These are phyloP conservation scores for Ptychoptera contaminata DNA, from an alignment of 2,888 invertebrate genomes.

Conservation along the genomic window DNA sequence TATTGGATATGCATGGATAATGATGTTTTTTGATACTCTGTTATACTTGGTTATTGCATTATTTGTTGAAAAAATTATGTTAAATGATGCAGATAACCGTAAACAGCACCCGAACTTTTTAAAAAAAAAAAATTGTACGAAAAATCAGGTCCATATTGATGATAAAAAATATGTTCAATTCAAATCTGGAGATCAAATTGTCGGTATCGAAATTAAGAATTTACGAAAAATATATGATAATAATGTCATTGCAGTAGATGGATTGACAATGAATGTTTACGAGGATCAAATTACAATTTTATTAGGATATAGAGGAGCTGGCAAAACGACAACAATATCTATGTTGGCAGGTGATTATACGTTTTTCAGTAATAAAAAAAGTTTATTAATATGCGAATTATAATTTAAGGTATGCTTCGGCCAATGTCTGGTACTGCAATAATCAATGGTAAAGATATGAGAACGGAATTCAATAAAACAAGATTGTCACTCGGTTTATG, in stretches of 20 bases:
- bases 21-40: no score
- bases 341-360: slow-evolving; percentile 53
- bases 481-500: slow-evolving; percentile 55
- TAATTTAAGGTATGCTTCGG: slow-evolving; percentile 36
- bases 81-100: no score
- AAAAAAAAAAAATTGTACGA: no score
- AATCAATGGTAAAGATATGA: slow-evolving; percentile 55
- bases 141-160: no score
- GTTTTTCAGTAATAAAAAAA: no score
- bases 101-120: no score
- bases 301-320: slow-evolving; percentile 70
- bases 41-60: no score
- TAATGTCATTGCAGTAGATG: slow-evolving; percentile 43
- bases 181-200: no score
- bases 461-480: slow-evolving; percentile 42
- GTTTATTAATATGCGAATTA: no score
- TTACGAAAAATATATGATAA: slow-evolving; percentile 44
- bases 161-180: no score
- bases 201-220: slow-evolving; percentile 41
- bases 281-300: slow-evolving; percentile 78
- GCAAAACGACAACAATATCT: slow-evolving; percentile 87
- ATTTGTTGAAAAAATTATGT: no score
- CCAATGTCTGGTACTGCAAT: slow-evolving; percentile 52
- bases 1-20: no score
- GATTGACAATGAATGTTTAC: slow-evolving; percentile 66